Percentiles rank a stretch among this genome's conserved stretches.
Conservation (phyloP, 2,113 vertebrate genomes). For the Phyllostomus hastatus region DNA sequence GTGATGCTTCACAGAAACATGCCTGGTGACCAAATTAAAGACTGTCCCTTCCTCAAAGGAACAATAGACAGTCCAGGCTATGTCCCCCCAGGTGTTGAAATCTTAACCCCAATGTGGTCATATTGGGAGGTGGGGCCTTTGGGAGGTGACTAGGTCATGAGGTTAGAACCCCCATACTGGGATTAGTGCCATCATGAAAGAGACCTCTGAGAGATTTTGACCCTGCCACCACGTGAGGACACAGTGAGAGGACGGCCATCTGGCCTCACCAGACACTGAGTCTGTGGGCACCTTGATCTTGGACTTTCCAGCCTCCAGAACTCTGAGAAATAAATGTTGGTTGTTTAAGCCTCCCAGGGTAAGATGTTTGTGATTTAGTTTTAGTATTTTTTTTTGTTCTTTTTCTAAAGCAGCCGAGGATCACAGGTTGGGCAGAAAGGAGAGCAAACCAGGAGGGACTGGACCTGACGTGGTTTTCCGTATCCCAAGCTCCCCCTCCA, state of each 20-base stretch:
- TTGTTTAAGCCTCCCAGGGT: neutral
- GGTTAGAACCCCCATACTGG: neutral
- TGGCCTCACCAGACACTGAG: neutral
- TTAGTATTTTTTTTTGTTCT: neutral
- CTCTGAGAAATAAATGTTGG: neutral
- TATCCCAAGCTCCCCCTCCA: neutral
- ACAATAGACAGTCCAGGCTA: neutral
- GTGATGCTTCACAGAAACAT: neutral
- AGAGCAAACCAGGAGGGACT: neutral
- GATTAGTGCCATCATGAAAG: neutral
- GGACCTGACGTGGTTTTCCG: neutral
- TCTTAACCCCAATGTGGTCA: neutral
- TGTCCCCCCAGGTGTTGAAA: neutral
- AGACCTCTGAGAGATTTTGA: neutral
- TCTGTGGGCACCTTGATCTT: neutral
- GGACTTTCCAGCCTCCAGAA: neutral
- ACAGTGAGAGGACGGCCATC: neutral
- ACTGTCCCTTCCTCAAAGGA: neutral
- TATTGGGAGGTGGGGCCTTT: neutral
- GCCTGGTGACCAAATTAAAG: neutral
- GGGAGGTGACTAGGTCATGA: neutral
- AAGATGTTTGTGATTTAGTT: neutral
- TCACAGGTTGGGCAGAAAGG: neutral
- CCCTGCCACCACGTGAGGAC: neutral
- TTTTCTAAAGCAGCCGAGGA: neutral